Base-by-base conservation (phyloP, 2,888 invertebrate species). In the Cerastoderma edule region DNA sequence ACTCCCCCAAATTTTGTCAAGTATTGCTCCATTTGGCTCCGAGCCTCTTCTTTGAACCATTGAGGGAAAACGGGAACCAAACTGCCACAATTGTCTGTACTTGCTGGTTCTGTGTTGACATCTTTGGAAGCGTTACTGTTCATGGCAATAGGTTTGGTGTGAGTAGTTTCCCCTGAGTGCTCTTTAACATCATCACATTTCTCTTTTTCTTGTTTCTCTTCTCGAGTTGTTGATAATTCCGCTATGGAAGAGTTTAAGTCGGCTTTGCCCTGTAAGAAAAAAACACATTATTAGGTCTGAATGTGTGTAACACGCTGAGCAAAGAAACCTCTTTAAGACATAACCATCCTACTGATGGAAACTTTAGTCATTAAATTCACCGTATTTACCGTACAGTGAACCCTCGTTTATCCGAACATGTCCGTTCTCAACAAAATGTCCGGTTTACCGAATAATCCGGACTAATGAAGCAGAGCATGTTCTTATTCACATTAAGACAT, bases 1-100 rank as follows among this genome's bases (percentile, higher is more conserved):
- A 75, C 72, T 27, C 75, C 79, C 1, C 75, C 79, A 71, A 80
- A 80, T 44, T 71, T 75, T 0, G 70, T 32, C 16, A 78, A 74
- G 64, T 78, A 78, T 30, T 74, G 57, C 0, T 54, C 63, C 67
- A 75, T 75, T 27, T 75, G 64, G 30, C 46, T 70, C 32, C 54
- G 66, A 2, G 70, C 75, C 33, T 75, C 67, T 33, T 67, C 46
- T 27, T 64, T 70, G 30, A 75, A 66, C 75, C 75, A 75, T 44
- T 66, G 63, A 3, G 75, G 75, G 39, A 67, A 71, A 5, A 66
- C 72, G 4, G 66, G 39, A n/a, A 39, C 54, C 39, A 39, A 28
- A 13, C 22, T 32, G 10, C 24, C 39, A 16, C 3, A 6, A 24
- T 30, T 35, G 13, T 32, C 64, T 24, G 64, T 22, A 19, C 24